These are phyloP conservation scores for Neoascia interrupta DNA, from an alignment of 2,888 invertebrate species.

Conservation along the genomic window DNA sequence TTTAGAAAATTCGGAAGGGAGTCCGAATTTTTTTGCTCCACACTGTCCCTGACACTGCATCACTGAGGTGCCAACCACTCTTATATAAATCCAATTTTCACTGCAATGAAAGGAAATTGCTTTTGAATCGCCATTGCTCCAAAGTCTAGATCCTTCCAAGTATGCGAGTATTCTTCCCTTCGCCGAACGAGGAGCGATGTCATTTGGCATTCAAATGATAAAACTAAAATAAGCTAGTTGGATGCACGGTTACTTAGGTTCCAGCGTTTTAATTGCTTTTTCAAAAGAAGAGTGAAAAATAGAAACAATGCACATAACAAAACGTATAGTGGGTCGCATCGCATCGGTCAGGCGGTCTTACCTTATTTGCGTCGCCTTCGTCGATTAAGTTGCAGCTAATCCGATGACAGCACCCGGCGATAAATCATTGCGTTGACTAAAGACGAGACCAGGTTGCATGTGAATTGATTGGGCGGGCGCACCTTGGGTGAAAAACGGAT, in stretches of 20 bases:
- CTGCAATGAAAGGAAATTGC: conserved; percentile 41
- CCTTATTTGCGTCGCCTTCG: background rate
- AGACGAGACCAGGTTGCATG: background rate
- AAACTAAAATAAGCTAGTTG: background rate
- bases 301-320: too few species aligned
- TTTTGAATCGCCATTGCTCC: conserved; percentile 31
- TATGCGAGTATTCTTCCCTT: background rate
- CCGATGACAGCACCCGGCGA: background rate
- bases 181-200: conserved; percentile 21
- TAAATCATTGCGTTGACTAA: background rate
- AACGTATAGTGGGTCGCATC: too few species aligned
- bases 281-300: conserved; percentile 30
- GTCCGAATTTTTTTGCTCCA: background rate
- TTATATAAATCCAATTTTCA: conserved; percentile 7
- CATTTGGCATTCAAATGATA: conserved; percentile 43
- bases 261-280: conserved; percentile 55
- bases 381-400: background rate
- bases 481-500: too few species aligned
- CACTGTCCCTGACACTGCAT: background rate
- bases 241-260: conserved; percentile 19
- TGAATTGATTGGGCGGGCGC: background rate
- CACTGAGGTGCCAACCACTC: too few species aligned
- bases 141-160: conserved; percentile 31
- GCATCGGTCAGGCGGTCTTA: conserved; percentile 12
- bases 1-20: too few species aligned